Conservation (phyloP, 2,113 vertebrate genomes). For the Otus sunia region DNA sequence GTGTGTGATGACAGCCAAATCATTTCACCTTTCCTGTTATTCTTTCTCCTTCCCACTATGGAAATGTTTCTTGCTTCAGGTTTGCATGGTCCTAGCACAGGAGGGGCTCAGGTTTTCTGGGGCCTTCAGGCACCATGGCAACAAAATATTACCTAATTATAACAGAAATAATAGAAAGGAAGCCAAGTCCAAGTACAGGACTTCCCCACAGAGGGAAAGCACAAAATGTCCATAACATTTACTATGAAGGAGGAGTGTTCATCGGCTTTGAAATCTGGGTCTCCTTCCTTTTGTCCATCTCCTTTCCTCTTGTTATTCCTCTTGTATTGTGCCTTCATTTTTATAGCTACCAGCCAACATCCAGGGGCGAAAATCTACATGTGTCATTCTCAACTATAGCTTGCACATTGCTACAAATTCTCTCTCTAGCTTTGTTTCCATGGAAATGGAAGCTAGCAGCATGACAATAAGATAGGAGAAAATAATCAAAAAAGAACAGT, state of each 20-base stretch:
- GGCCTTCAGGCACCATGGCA: neutral
- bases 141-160: neutral
- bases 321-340: neutral
- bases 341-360: neutral
- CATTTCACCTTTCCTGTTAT: neutral
- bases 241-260: neutral
- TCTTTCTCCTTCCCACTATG: neutral
- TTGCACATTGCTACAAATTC: neutral
- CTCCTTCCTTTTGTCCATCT: neutral
- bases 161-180: neutral
- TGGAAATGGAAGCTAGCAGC: constrained; percentile 41
- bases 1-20: neutral
- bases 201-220: neutral
- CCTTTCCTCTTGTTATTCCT: neutral
- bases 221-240: neutral
- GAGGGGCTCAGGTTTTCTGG: neutral
- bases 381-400: neutral
- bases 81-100: neutral
- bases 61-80: neutral
- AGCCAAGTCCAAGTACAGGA: neutral
- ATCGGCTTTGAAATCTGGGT: neutral
- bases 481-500: neutral
- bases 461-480: neutral
- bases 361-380: neutral
- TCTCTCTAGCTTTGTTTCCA: constrained; percentile 40